phyloP scores from a whole-genome alignment of 2,797 vertebrate species.

The Oophaga sylvatica region DNA sequence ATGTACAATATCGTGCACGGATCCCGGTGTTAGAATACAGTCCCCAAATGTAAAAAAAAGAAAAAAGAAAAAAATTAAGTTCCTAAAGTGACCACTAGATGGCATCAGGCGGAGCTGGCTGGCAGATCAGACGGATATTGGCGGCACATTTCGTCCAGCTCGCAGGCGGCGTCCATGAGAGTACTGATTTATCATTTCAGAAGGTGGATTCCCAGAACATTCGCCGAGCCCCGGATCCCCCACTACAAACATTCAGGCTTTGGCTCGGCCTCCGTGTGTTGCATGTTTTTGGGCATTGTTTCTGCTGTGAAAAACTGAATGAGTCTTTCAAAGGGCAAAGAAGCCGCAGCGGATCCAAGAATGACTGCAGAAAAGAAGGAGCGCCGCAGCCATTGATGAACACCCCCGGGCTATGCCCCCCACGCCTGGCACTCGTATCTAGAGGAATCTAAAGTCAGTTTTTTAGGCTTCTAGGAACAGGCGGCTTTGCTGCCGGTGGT shows the following conservation, averaged over 20 bases:
- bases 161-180: not conserved
- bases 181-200: constrained; percentile 29
- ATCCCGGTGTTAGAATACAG: not conserved
- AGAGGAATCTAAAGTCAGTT: not conserved
- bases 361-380: too few species aligned
- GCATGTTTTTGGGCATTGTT: not conserved
- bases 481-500: not conserved
- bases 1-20: not conserved
- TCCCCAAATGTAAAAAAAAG: not conserved
- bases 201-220: constrained; percentile 9
- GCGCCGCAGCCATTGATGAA: not conserved
- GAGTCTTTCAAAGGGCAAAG: not conserved
- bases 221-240: not conserved
- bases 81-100: constrained; percentile 18
- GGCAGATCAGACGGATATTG: not conserved
- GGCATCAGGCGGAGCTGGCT: not conserved
- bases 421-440: not conserved
- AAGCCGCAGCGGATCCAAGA: not conserved
- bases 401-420: not conserved
- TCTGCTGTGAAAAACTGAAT: not conserved
- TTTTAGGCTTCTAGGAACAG: not conserved
- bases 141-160: constrained; percentile 12
- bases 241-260: not conserved
- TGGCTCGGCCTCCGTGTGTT: not conserved
- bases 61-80: not conserved